Evolutionary conservation across 2,113 vertebrate species (phyloP), one percentile per base, ranked within the genome.

Genomic region (Anoplopoma fimbria): DNA sequence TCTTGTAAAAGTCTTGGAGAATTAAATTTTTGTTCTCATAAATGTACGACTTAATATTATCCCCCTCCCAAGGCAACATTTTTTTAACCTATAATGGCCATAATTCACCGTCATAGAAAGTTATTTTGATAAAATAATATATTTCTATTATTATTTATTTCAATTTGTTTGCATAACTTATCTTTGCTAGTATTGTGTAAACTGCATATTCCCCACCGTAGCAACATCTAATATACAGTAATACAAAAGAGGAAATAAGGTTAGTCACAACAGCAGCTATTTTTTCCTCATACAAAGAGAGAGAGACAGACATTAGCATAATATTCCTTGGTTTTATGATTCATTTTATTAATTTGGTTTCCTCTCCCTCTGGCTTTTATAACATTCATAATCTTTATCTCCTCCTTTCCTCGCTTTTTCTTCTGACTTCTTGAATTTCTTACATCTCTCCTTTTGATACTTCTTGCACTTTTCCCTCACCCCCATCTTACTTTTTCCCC

Each of bases 311-410:
- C 58, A 74, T 15, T 42, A 63, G 57, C 36, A 34, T 14, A 58
- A 23, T 4, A 13, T 55, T 29, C 9, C 23, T 31, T 49, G 51
- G 36, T 69, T 68, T 72, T 31, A 40, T 73, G n/a, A 45, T 64
- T 34, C 23, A 49, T 70, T 77, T 40, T 49, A 69, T 84, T 9
- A 58, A 5, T 62, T 17, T 47, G 15, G 45, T 62, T 29, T 63
- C 31, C 49, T 63, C 14, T 64, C 61, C 36, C 23, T 72, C 61
- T 47, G 69, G 53, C 51, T 71, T 29, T 63, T 47, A 38, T 57
- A 29, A 47, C 45, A 68, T n/a, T 0, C 6, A 63, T 76, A n/a
- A 68, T 64, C 3, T 15, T n/a, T 17, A 27, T 21, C 8, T 2
- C 14, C 45, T 49, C 21, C 31, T 49, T 40, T 55, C 15, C 27